Conservation (phyloP, 2,797 vertebrate genomes). For the Sebastolobus altivelis region DNA sequence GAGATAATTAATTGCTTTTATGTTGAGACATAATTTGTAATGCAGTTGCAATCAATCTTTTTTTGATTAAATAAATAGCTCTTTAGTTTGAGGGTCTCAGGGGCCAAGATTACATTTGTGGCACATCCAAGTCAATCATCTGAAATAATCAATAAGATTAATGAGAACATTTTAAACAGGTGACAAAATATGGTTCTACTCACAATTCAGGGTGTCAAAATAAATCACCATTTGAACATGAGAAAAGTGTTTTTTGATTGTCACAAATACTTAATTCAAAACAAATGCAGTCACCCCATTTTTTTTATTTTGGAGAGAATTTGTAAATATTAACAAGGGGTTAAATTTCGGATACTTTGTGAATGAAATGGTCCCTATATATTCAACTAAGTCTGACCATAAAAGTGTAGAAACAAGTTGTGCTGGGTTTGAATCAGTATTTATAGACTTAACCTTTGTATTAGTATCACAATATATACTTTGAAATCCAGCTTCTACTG, state of each 20-base stretch:
- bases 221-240: not conserved
- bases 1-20: not conserved
- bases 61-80: not conserved
- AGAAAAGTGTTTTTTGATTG: slow-evolving; percentile 2
- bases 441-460: not conserved
- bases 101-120: slow-evolving; percentile 2
- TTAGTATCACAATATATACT: slow-evolving; percentile 12
- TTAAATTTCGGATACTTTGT: not conserved
- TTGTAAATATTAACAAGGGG: not conserved
- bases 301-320: not conserved
- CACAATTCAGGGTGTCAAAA: slow-evolving; percentile 4
- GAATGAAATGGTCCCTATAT: not conserved
- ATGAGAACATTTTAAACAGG: slow-evolving; percentile 1
- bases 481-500: not conserved
- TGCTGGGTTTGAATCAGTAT: slow-evolving; percentile 23
- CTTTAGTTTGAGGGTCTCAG: not conserved
- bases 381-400: not conserved
- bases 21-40: slow-evolving; percentile 4
- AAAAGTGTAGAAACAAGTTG: slow-evolving; percentile 16
- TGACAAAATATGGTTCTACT: slow-evolving; percentile 22
- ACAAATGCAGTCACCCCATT: not conserved
- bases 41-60: not conserved
- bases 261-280: slow-evolving; percentile 4
- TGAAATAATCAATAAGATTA: slow-evolving; percentile 20
- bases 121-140: slow-evolving; percentile 20